These are phyloP conservation scores for Meta bourneti DNA, from an alignment of 2,888 invertebrate species.

Conservation along the genomic window DNA sequence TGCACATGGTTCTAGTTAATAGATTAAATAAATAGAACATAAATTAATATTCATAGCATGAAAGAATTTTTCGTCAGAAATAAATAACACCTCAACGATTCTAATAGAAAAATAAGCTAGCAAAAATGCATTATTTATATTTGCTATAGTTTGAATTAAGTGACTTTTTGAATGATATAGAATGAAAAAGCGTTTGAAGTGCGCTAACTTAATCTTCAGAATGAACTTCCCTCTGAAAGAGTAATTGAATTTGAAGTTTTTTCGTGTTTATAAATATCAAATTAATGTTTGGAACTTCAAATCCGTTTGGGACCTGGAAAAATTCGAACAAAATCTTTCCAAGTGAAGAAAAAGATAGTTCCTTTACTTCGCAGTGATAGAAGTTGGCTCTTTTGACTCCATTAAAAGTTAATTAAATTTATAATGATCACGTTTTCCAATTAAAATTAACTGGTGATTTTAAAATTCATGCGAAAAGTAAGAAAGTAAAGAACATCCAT, in stretches of 20 bases:
- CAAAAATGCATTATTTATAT: not conserved
- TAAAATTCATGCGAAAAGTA: too few relatives aligned
- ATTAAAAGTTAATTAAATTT: not conserved
- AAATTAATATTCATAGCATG: too few relatives aligned
- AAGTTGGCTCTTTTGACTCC: constrained; percentile 13
- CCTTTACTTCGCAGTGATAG: constrained; percentile 1
- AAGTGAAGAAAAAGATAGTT: not conserved
- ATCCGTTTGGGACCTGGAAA: not conserved
- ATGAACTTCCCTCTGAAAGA: not conserved
- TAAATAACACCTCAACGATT: not conserved
- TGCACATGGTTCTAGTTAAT: not conserved
- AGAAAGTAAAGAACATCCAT: too few relatives aligned
- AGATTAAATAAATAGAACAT: not conserved
- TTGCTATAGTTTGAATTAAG: not conserved
- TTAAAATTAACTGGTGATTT: too few relatives aligned
- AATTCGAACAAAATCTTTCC: not conserved
- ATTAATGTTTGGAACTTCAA: not conserved
- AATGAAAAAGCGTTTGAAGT: not conserved
- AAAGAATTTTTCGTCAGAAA: not conserved
- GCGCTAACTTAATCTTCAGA: not conserved
- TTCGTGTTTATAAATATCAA: not conserved
- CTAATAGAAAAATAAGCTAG: not conserved
- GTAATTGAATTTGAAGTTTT: not conserved
- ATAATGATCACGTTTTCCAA: too few relatives aligned
- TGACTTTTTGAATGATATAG: not conserved